Evolutionary conservation across 2,888 invertebrate species (phyloP).

Genomic region (Eulithis testata): DNA sequence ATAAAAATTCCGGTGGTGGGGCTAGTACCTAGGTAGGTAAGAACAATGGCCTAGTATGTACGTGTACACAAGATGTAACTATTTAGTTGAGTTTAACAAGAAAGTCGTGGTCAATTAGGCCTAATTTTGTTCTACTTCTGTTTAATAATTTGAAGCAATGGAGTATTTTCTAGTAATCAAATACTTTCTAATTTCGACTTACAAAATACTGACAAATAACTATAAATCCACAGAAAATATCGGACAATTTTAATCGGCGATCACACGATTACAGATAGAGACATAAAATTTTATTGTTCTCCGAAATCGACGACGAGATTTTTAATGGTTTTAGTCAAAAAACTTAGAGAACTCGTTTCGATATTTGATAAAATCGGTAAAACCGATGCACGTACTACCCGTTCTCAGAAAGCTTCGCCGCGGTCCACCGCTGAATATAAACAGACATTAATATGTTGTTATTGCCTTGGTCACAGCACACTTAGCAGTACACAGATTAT

Average conservation of each 20-base stretch:
- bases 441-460: constrained; percentile 38
- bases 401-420: constrained; percentile 38
- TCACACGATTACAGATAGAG: constrained; percentile 57
- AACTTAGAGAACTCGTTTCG: constrained; percentile 49
- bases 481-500: not conserved
- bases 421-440: constrained; percentile 35
- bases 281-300: constrained; percentile 67
- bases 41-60: too few species aligned
- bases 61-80: too few species aligned
- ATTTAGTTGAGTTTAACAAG: too few species aligned
- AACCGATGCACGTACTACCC: constrained; percentile 55
- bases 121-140: too few species aligned
- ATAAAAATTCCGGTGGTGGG: too few species aligned
- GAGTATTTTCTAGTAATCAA: too few species aligned
- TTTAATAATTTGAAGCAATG: too few species aligned
- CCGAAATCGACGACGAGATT: constrained; percentile 49
- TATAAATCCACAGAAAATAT: constrained; percentile 35
- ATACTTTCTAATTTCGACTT: too few species aligned
- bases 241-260: constrained; percentile 50
- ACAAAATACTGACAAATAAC: not conserved
- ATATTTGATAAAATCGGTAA: constrained; percentile 62
- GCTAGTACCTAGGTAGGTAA: not conserved
- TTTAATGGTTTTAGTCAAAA: constrained; percentile 48
- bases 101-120: too few species aligned
- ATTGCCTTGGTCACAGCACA: constrained; percentile 16